A percentile compares a stretch with the other conserved stretches of the same genome.
These are phyloP conservation scores for Cyphomyrmex costatus DNA, from an alignment of 1,140 invertebrate species.

Conservation along the genomic window DNA sequence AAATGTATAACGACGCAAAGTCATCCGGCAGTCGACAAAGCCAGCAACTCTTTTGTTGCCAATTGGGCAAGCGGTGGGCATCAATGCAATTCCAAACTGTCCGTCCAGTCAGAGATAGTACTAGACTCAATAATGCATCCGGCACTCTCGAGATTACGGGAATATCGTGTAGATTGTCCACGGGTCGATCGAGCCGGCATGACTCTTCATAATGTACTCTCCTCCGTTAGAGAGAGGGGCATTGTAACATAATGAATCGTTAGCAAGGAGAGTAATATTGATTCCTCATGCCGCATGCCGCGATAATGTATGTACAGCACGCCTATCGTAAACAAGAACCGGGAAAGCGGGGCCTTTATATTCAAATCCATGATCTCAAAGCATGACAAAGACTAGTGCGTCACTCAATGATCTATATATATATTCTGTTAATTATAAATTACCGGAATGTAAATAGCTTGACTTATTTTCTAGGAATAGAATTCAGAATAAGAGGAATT, in stretches of 20 bases:
- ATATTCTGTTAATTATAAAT: conserved; percentile 9
- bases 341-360: background rate
- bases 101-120: conserved; percentile 52
- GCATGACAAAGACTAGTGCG: conserved; percentile 2
- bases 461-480: conserved; percentile 28
- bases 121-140: conserved; percentile 78
- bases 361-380: conserved; percentile 20
- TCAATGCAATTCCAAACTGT: conserved; percentile 63
- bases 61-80: conserved; percentile 46
- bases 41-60: conserved; percentile 33
- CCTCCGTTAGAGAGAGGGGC: conserved; percentile 7
- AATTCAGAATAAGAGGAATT: background rate
- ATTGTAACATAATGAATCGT: conserved; percentile 57
- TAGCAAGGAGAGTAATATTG: conserved; percentile 55
- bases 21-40: conserved; percentile 37
- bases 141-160: conserved; percentile 78
- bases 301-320: conserved; percentile 1
- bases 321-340: conserved; percentile 36
- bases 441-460: background rate
- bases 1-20: conserved; percentile 41
- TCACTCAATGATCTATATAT: conserved; percentile 1
- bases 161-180: conserved; percentile 62
- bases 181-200: conserved; percentile 62
- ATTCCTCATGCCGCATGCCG: conserved; percentile 13
- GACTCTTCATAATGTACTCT: conserved; percentile 64